Conservation (phyloP, 1,140 invertebrate genomes). For the Phenacoccus solenopsis region DNA sequence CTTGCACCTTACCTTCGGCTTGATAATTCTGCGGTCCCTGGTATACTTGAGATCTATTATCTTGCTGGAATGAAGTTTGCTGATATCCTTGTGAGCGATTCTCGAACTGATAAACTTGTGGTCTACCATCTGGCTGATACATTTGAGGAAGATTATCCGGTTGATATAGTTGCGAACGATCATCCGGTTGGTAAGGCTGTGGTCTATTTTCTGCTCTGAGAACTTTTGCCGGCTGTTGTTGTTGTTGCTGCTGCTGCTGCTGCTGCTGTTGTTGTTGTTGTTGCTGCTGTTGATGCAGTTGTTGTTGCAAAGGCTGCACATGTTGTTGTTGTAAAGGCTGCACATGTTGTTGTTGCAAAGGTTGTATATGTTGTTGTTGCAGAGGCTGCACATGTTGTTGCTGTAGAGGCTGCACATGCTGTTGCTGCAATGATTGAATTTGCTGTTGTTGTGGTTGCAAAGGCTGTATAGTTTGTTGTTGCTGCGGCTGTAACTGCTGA, state of each 20-base stretch:
- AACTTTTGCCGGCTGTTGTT: not conserved
- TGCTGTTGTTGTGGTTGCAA: not conserved
- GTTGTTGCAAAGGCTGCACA: not conserved
- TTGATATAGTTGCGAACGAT: not conserved
- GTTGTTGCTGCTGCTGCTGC: not conserved
- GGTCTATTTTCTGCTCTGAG: not conserved
- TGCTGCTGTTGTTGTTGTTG: not conserved
- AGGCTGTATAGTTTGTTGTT: not conserved
- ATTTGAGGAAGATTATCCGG: not conserved
- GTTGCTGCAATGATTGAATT: not conserved
- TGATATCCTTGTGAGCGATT: not conserved
- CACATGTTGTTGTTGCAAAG: not conserved
- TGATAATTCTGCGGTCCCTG: too few relatives aligned
- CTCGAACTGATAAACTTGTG: not conserved
- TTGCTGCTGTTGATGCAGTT: too few relatives aligned
- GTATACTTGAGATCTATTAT: not conserved
- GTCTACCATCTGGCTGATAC: not conserved
- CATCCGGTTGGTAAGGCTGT: not conserved
- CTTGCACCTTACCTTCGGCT: not conserved
- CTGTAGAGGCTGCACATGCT: not conserved
- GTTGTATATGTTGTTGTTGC: not conserved
- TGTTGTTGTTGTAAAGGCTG: not conserved
- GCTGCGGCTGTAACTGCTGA: not conserved
- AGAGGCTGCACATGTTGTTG: not conserved
- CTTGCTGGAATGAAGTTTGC: not conserved